Evolutionary conservation across 2,797 vertebrate genomes (phyloP).

Genomic region (Intellagama lesueurii): DNA sequence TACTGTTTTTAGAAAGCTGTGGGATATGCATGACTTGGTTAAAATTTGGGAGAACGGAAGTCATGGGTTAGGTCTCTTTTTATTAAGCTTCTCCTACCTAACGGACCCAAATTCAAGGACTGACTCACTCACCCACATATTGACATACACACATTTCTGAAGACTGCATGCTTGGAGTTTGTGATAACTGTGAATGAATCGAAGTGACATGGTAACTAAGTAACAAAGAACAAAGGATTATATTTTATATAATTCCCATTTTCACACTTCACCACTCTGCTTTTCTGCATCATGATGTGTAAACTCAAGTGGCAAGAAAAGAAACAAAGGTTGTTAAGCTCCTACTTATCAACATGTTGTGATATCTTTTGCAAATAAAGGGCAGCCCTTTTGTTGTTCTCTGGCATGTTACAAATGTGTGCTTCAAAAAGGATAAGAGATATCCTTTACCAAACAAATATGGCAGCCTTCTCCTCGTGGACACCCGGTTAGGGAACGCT

Average conservation of each 20-base stretch:
- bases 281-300: not conserved
- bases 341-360: constrained; percentile 1
- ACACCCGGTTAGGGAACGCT: not conserved
- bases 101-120: not conserved
- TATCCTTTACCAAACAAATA: not conserved
- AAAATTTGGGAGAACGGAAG: not conserved
- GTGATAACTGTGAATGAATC: constrained; percentile 12
- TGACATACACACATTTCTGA: accelerated
- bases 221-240: not conserved
- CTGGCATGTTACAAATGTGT: not conserved
- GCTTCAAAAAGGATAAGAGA: not conserved
- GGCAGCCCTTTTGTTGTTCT: not conserved
- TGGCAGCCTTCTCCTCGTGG: not conserved
- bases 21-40: not conserved
- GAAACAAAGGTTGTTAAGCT: constrained; percentile 2
- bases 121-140: not conserved
- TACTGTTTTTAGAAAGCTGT: not conserved
- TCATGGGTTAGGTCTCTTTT: not conserved
- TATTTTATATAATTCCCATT: constrained; percentile 26
- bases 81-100: not conserved
- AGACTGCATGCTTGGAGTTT: not conserved
- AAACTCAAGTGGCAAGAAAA: not conserved
- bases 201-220: not conserved
- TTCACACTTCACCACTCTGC: constrained; percentile 20
- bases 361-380: not conserved